Evolutionary conservation across 2,113 vertebrate genomes (phyloP).

Genomic region (Cercocebus atys): DNA sequence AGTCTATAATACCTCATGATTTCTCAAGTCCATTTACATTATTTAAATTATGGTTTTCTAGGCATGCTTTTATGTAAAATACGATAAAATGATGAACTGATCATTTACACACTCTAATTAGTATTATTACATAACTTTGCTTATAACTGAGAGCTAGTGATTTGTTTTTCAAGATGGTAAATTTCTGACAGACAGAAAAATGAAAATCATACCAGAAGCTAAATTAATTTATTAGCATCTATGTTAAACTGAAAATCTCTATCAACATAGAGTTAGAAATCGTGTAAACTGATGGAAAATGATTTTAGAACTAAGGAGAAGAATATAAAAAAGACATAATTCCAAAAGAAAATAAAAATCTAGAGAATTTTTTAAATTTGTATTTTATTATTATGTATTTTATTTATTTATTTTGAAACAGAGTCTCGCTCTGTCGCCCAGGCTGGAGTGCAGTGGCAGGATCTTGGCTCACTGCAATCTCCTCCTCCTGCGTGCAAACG

Average conservation of each 20-base stretch:
- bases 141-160: slow-evolving; percentile 50
- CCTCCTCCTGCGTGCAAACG: too few species aligned
- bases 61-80: not conserved
- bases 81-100: not conserved
- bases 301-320: slow-evolving; percentile 22
- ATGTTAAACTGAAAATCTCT: slow-evolving; percentile 36
- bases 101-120: slow-evolving; percentile 34
- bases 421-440: too few species aligned
- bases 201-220: slow-evolving; percentile 58
- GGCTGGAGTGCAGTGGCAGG: too few species aligned
- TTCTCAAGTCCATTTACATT: not conserved
- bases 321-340: not conserved
- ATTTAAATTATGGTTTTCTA: slow-evolving; percentile 47
- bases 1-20: not conserved
- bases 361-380: too few species aligned
- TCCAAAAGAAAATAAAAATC: slow-evolving; percentile 19
- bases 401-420: too few species aligned
- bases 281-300: not conserved
- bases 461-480: too few species aligned
- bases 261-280: slow-evolving; percentile 31
- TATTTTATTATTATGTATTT: too few species aligned
- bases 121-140: slow-evolving; percentile 16
- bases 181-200: slow-evolving; percentile 54
- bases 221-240: slow-evolving; percentile 52
- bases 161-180: slow-evolving; percentile 54